These are phyloP conservation scores for Siderastrea radians DNA, from an alignment of 92 coral and sea anemone genomes.

Conservation along the genomic window DNA sequence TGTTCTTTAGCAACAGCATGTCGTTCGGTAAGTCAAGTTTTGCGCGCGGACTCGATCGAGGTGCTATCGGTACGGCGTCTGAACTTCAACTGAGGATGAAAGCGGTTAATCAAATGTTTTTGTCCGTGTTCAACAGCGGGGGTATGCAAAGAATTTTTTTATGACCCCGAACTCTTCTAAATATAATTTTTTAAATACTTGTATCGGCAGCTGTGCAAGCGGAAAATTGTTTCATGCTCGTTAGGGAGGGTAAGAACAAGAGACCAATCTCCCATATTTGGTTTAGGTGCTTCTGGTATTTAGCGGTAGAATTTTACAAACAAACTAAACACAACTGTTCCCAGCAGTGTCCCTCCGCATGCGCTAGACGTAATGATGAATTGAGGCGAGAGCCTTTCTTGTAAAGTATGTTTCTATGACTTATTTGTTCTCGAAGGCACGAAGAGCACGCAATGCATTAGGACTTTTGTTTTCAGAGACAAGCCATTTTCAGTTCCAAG, in stretches of 20 bases:
- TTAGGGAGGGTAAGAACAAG: not conserved
- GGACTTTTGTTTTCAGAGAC: not conserved
- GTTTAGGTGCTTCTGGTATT: conserved; percentile 29
- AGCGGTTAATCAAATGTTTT: conserved; percentile 4
- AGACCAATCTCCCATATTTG: conserved; percentile 5
- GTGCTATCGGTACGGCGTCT: conserved; percentile 28
- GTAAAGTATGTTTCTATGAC: conserved; percentile 31
- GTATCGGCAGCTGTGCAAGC: conserved; percentile 1
- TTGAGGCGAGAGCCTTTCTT: conserved; percentile 13
- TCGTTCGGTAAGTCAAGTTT: not conserved
- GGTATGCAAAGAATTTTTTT: conserved; percentile 29
- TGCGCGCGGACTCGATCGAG: not conserved
- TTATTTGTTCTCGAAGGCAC: conserved; percentile 35
- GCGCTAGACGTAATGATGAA: conserved; percentile 37
- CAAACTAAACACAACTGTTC: conserved; percentile 42
- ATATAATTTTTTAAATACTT: not conserved
- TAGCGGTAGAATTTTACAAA: conserved; percentile 26
- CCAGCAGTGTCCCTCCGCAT: conserved; percentile 45
- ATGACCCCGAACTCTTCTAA: conserved; percentile 2
- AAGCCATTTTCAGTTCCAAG: not conserved
- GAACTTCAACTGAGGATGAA: not conserved
- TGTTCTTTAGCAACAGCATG: conserved; percentile 4
- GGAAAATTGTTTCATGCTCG: not conserved
- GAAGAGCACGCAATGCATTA: conserved; percentile 25
- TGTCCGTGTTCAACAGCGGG: conserved; percentile 5